Evolutionary conservation across 1,140 invertebrate genomes (phyloP).

Genomic region (Uloborus diversus): DNA sequence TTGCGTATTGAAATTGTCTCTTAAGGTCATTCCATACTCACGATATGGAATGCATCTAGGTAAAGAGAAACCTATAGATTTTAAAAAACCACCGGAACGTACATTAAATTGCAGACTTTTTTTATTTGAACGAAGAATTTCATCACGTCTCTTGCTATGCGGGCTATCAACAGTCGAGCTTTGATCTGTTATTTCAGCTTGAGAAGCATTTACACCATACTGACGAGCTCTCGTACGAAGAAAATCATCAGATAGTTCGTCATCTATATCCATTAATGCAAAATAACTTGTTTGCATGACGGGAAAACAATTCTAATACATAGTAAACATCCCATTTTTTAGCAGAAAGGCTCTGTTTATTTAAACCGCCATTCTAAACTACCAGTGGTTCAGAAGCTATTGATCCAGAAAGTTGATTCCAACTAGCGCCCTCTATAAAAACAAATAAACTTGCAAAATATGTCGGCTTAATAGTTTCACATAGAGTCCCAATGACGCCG

Average conservation of each 20-base stretch:
- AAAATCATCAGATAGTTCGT: constrained; percentile 18
- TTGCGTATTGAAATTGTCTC: constrained; percentile 4
- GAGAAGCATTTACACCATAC: background rate
- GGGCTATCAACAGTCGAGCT: background rate
- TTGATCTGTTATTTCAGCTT: background rate
- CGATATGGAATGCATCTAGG: constrained; percentile 10
- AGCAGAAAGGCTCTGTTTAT: no score
- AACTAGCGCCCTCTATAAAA: no score
- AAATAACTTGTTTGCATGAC: no score
- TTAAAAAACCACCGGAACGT: background rate
- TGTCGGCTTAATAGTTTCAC: no score
- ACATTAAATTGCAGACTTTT: constrained; percentile 16
- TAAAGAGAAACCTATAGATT: constrained; percentile 2
- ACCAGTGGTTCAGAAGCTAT: no score
- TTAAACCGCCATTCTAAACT: no score
- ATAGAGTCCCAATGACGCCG: no score
- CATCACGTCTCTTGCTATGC: background rate
- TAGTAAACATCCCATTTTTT: no score
- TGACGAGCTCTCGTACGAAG: constrained; percentile 6
- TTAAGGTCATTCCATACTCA: constrained; percentile 13
- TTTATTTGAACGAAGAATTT: background rate
- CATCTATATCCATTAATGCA: constrained; percentile 10
- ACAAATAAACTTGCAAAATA: no score
- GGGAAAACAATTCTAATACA: no score
- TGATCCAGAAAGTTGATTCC: no score